Evolutionary conservation across 2,797 vertebrate species (phyloP), one percentile per base, ranked within the genome.

Genomic region (Pygocentrus nattereri): DNA sequence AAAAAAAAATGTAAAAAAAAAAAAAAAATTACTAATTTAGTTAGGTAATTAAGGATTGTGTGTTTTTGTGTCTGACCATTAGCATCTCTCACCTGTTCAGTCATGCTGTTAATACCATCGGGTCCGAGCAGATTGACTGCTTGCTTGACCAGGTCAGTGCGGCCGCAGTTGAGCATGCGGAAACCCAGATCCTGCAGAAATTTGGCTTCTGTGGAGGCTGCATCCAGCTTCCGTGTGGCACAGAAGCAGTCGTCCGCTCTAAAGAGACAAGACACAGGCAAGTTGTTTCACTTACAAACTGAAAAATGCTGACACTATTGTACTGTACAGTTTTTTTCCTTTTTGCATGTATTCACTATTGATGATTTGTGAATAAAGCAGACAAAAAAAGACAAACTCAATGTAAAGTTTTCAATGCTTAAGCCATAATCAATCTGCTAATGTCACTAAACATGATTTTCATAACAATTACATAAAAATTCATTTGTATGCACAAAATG

Each of bases 151-250:
- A 95, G 92, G 88, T 95, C 94, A 1, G 94, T 94, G 56, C 95
- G 92, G 23, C 95, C 95, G 2, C 93, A 95, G 92, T 94, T 95
- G 34, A 95, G 93, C 95, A 95, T 95, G 82, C 94, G 93, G 91
- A 95, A 95, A 54, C 93, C 95, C 88, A 95, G 91, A 64, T 95
- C 93, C 92, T 94, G 94, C 87, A 94, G 90, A 87, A 95, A 95
- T 88, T 94, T 95, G 78, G 92, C 94, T 88, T 95, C 95, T 0
- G 94, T 94, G 88, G 94, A 94, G 41, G 92, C 91, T 0, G 94
- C 92, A 2, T 95, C 94, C 82, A 95, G 90, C 80, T 95, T 94
- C 16, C 92, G 88, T 59, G 92, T 91, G 21, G 93, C 92, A 67
- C 92, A 94, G 90, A 95, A 93, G 74, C 94, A 94, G 80, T 94